Base-by-base conservation (phyloP, 1,140 invertebrate species). In the Sycophila sp. region DNA sequence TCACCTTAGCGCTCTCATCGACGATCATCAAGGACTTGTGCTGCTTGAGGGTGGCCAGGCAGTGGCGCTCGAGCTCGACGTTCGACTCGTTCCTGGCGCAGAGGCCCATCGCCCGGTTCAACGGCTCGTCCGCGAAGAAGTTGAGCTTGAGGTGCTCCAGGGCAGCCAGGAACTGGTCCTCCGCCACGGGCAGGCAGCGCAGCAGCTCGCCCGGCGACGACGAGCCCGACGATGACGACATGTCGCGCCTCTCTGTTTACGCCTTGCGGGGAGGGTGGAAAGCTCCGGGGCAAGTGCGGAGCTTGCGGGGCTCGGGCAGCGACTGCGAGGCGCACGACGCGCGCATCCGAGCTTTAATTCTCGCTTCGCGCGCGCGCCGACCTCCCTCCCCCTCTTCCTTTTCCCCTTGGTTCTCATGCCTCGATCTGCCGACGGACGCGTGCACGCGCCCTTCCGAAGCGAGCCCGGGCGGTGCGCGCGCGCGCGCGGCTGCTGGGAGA, bases 81-180 rank as follows among this genome's bases (percentile, higher is more conserved):
- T 94, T 92, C 0, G 90, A 87, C 68, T 90, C 87, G 0, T 92
- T 93, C 64, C 88, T 81, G 7, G 81, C 72, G 73, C 92, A 94
- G 0, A 95, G 86, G 13, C 87, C 87, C n/a, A 94, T 91, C 0
- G 92, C 91, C 63, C 89, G 88, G 81, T 94, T 94, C 8, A 94
- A 85, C 0, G 93, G 93, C 79, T 94, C 93, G 75, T 94, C 93
- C 3, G 91, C 89, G 80, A 94, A 94, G 83, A 94, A 94, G 72
- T 89, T 91, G 67, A 87, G 83, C 32, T 91, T 87, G 59, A 94
- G 84, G 78, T 94, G 92, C 26, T 89, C 76, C 42, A 95, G 89
- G 17, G 93, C 91, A 36, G 89, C 87, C 11, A 87, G 78, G 71
- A 87, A 89, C 64, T 87, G 87, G 66, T 87, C 82, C 66, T 86